Evolutionary conservation across 1,140 invertebrate genomes (phyloP).

Genomic region (Colletes latitarsis): DNA sequence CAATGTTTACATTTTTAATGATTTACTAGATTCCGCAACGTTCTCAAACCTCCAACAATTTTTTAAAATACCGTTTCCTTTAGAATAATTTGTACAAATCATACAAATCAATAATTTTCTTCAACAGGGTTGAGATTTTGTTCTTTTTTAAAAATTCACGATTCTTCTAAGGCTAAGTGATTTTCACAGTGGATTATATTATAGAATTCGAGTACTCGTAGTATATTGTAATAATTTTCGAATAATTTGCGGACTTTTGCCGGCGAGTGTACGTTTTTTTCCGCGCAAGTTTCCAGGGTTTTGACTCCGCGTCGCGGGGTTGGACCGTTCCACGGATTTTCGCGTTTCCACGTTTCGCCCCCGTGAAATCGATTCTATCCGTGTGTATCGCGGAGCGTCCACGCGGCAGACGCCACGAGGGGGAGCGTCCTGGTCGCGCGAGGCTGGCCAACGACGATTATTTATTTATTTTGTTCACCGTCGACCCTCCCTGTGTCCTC

Average conservation of each 20-base stretch:
- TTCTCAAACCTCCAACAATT: too few relatives aligned
- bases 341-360: constrained; percentile 17
- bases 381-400: background rate
- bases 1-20: too few relatives aligned
- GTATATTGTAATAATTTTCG: background rate
- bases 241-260: background rate
- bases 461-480: constrained; percentile 51
- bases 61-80: too few relatives aligned
- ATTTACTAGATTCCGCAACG: too few relatives aligned
- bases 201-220: too few relatives aligned
- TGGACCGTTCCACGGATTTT: background rate
- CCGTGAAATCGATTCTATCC: constrained; percentile 42
- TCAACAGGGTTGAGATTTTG: too few relatives aligned
- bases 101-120: too few relatives aligned
- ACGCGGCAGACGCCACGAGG: background rate
- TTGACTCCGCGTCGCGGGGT: background rate
- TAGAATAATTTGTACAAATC: too few relatives aligned
- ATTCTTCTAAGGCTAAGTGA: too few relatives aligned
- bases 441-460: constrained; percentile 32
- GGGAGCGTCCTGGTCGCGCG: too few relatives aligned
- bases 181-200: too few relatives aligned
- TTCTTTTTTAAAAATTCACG: too few relatives aligned
- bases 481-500: constrained; percentile 25
- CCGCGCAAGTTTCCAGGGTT: background rate
- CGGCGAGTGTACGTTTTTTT: background rate